Evolutionary conservation across 2,113 vertebrate species (phyloP), one percentile per base, ranked within the genome.

Genomic region (Alethe diademata): DNA sequence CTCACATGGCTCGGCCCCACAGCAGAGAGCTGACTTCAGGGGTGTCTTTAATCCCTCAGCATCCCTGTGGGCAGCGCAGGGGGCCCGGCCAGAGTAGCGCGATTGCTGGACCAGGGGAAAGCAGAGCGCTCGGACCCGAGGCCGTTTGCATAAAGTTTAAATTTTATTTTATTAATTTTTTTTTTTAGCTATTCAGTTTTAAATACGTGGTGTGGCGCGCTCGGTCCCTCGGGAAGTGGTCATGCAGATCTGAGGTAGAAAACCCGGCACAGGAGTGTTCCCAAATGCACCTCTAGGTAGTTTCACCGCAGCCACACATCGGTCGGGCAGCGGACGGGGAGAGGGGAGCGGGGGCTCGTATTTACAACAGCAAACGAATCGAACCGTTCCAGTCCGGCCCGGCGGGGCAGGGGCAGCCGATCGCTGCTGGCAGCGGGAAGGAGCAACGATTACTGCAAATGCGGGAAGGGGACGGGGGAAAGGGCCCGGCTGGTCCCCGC

Each of bases 221-320:
- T 93, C 96, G 78, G 94, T 95, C 92, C 90, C 95, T 94, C 94
- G 58, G 97, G 95, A 97, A 98, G 97, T 97, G 98, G 97, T 97
- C 96, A 96, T 93, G 96, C 67, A 95, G 95, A 96, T 97, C 90
- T 98, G 98, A 98, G 98, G 98, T 98, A 98, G 98, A 97, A 97
- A 96, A 96, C 95, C 97, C 78, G 82, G 96, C 97, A 90, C 93
- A 97, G 92, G 92, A 96, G 97, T 66, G 95, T 36, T 93, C 85
- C 93, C 96, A 97, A 95, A 96, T 96, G 97, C 96, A 95, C 62
- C 57, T 79, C 90, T 98, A 98, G 98, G 98, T 98, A 98, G 98
- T 98, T 98, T 98, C 97, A 98, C 97, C 95, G 97, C 97, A 90
- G 97, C 95, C 94, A 95, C 97, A 53, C 90, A 62, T 97, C 71